Conservation (phyloP, 2,113 vertebrate species). For the Baryphthengus martii region DNA sequence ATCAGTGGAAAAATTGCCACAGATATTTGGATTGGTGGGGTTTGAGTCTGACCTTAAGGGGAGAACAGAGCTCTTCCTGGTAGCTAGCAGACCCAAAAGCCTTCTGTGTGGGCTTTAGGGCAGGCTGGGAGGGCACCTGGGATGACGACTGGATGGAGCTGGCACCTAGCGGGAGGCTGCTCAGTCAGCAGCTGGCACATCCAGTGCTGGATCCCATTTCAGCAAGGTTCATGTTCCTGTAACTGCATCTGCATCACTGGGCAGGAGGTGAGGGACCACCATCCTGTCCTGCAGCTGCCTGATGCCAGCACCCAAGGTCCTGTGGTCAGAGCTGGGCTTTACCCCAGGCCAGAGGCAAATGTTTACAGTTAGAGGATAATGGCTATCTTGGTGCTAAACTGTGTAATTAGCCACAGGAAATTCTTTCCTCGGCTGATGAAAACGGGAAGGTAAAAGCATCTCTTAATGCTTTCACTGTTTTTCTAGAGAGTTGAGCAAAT, state of each 20-base stretch:
- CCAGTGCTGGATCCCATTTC: background rate
- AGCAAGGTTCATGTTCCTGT: background rate
- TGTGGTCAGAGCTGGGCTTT: background rate
- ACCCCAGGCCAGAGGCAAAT: background rate
- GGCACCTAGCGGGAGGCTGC: background rate
- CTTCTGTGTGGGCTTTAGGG: background rate
- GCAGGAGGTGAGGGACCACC: background rate
- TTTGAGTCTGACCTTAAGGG: background rate
- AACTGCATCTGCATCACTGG: background rate
- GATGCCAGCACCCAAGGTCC: background rate
- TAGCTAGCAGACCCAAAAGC: background rate
- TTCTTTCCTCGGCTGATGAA: conserved; percentile 34
- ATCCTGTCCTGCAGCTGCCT: rapidly evolving
- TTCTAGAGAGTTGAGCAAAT: background rate
- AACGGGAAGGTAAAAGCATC: conserved; percentile 1
- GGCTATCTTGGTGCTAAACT: conserved; percentile 1
- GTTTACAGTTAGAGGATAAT: background rate
- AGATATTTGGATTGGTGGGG: background rate
- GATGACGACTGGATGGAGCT: background rate
- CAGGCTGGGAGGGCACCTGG: background rate
- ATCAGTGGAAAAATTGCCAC: background rate
- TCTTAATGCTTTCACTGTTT: background rate
- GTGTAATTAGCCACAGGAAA: conserved; percentile 12
- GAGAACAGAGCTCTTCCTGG: background rate
- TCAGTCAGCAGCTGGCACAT: background rate